Evolutionary conservation across 1,140 invertebrate species (phyloP).

Genomic region (Drosophila pseudoobscura): DNA sequence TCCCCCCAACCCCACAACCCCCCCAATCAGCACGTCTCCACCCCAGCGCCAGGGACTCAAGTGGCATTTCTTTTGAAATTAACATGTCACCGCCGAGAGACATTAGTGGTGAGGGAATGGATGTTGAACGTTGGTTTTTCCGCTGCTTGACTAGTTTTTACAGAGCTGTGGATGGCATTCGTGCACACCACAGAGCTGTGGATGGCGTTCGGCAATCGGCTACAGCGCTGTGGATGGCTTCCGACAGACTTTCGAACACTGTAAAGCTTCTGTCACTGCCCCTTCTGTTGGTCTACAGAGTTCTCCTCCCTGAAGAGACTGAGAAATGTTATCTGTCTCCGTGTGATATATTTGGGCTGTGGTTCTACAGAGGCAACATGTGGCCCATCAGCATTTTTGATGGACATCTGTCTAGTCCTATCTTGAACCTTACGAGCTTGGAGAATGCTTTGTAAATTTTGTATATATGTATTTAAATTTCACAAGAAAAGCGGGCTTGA

Average conservation of each 20-base stretch:
- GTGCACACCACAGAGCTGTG: conserved; percentile 3
- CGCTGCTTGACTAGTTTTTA: no score
- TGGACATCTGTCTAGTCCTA: conserved; percentile 37
- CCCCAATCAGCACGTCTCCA: not conserved
- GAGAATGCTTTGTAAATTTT: conserved; percentile 24
- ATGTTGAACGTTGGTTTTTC: not conserved
- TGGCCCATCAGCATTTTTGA: conserved; percentile 50
- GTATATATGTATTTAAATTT: not conserved
- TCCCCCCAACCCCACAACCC: not conserved
- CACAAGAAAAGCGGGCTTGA: no score
- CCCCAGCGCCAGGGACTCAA: conserved; percentile 26
- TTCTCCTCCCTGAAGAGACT: not conserved
- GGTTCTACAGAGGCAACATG: conserved; percentile 39
- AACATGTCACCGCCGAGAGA: conserved; percentile 76
- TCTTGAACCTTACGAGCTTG: conserved; percentile 36
- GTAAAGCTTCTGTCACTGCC: not conserved
- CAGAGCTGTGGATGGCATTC: no score
- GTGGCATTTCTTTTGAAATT: conserved; percentile 71
- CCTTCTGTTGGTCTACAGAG: conserved; percentile 16
- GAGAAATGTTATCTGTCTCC: conserved; percentile 1
- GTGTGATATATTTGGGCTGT: not conserved
- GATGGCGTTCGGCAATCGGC: conserved; percentile 13
- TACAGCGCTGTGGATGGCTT: not conserved
- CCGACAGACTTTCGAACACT: not conserved
- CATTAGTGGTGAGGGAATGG: conserved; percentile 60